phyloP scores from a whole-genome alignment of 2,797 vertebrate genomes.

The Schizopygopsis pylzovi region DNA sequence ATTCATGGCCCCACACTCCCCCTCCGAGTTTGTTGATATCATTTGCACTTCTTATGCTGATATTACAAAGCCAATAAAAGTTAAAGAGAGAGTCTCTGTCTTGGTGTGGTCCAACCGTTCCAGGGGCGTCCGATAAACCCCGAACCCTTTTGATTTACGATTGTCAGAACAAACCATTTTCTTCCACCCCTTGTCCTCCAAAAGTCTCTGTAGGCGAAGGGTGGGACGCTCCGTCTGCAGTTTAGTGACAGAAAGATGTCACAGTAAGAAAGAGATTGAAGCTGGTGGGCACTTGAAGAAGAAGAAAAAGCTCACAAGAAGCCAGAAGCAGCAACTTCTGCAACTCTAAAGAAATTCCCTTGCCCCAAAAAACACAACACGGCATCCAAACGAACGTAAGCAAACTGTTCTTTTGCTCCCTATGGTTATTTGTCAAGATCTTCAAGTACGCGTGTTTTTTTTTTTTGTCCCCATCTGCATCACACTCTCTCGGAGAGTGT shows the following conservation, averaged over 20 bases:
- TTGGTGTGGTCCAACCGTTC: slow-evolving; percentile 62
- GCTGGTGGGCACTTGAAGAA: slow-evolving; percentile 97
- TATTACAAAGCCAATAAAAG: slow-evolving; percentile 75
- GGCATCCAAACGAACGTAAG: slow-evolving; percentile 74
- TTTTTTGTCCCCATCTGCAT: slow-evolving; percentile 43
- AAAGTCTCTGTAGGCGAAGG: slow-evolving; percentile 69
- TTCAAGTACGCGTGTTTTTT: slow-evolving; percentile 36
- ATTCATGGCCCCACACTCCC: slow-evolving; percentile 56
- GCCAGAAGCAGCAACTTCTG: slow-evolving; percentile 89
- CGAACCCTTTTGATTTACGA: slow-evolving; percentile 78
- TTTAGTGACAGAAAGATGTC: slow-evolving; percentile 85
- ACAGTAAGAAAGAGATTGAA: slow-evolving; percentile 86
- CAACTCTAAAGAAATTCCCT: slow-evolving; percentile 84
- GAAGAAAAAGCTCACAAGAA: slow-evolving; percentile 90
- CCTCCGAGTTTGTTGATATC: slow-evolving; percentile 67
- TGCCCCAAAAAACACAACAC: slow-evolving; percentile 76
- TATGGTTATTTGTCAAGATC: slow-evolving; percentile 42
- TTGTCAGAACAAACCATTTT: slow-evolving; percentile 87
- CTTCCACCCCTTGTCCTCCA: slow-evolving; percentile 70
- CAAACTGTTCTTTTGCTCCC: slow-evolving; percentile 62
- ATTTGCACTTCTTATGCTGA: slow-evolving; percentile 73
- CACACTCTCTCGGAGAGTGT: slow-evolving; percentile 66
- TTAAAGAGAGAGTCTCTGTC: slow-evolving; percentile 65
- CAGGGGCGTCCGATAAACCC: slow-evolving; percentile 60
- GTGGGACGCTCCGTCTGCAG: slow-evolving; percentile 51